Base-by-base conservation (phyloP, 1,140 invertebrate genomes). In the Musca domestica region DNA sequence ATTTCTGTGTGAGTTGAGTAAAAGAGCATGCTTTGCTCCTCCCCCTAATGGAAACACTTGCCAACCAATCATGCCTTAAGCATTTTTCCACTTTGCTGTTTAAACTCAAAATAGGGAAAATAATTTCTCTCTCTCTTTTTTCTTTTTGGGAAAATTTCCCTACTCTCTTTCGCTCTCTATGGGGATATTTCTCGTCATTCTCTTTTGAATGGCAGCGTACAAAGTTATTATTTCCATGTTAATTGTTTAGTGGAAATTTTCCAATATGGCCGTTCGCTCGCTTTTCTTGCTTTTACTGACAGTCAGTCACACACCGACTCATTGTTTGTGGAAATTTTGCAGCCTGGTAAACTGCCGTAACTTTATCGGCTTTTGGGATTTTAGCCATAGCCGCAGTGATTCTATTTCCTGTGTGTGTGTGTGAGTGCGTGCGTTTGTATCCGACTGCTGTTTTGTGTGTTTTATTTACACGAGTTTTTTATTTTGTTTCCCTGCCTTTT, bases 211-310 rank as follows among this genome's bases (percentile, higher is more conserved):
- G n/a, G 5, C n/a, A 51, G 7, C n/a, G 3, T 17, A 20, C 17
- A 6, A 51, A 22, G 49, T 2, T 51, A 20, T 51, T 51, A 17
- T 2, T 14, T 51, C 17, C 12, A 17, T 51, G 22, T 51, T 51
- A 20, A 25, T 46, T 49, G 66, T 64, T 30, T 49, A 34, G 19
- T 27, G 52, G 15, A 41, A 19, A 51, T 61, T 69, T 75, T 78
- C 75, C 77, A 78, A 78, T 72, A 78, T 78, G 77, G 77, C 77
- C 68, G 77, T 72, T 71, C 70, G 34, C 4, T 71, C 70, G 34
- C 4, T 41, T 41, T 41, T 12, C 34, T 41, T 41, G 6, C 10
- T 41, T n/a, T n/a, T n/a, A n/a, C n/a, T n/a, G n/a, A 41, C 34
- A 41, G 10, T 41, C 34, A 7, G 12, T 9, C 3, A 30, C 27